Base-by-base conservation (phyloP, 2,888 invertebrate species). In the Cheiracanthium punctorium region DNA sequence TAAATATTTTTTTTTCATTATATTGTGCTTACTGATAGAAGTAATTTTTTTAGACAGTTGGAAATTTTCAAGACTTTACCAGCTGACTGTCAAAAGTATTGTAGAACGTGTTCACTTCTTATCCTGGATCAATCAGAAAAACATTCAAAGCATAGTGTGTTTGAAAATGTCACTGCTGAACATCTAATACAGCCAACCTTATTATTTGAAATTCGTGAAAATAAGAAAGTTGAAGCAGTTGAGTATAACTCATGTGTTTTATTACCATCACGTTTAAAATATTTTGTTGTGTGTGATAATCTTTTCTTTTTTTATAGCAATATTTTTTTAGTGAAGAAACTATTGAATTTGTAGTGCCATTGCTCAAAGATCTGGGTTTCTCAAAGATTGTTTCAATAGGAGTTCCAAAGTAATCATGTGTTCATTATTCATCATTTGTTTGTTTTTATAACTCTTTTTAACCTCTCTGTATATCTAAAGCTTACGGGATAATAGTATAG, bases 301-400 rank as follows among this genome's bases (percentile, higher is more conserved):
- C 30, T 52, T 0, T 37, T 70, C n/a, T 69, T 32, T 70, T 70
- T 20, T 75, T 84, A 52, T 8, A 85, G 84, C 84, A 85, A 74
- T 85, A 96, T 91, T 94, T 97, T 89, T 98, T 98, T 91, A 94
- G 95, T 0, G 93, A 94, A 88, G 93, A 94, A 88, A 93, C 96
- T 32, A 93, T 95, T 4, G 90, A 93, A 14, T 94, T 95, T 88
- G 93, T 97, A 20, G 91, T 94, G 14, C 93, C 89, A 4, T 88
- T 90, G 5, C 72, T 92, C 0, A 74, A 89, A 48, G 82, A 89
- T 2, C 75, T 90, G 48, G 84, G 89, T 12, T 89, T 90, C 33
- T 90, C 90, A 7, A 90, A 91, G 91, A 93, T 97, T 0, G 91
- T 98, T n/a, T 97, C 97, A 91, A 94, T 98, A 76, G 97, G 98